These are phyloP conservation scores for Hemithea aestivaria DNA, from an alignment of 2,888 invertebrate genomes.

Conservation along the genomic window DNA sequence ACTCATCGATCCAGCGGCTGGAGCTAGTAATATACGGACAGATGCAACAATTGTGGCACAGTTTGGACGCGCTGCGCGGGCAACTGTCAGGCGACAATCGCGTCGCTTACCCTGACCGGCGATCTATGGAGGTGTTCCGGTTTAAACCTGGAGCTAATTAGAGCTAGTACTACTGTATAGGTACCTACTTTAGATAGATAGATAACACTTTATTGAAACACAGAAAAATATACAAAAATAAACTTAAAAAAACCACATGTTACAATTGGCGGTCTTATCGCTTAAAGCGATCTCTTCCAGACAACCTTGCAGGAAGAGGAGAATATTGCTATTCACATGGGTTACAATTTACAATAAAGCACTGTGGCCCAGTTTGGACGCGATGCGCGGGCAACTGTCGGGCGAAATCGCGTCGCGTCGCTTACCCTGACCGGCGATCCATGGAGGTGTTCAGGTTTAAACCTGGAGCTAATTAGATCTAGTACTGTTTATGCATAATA, in stretches of 20 bases:
- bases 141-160: slow-evolving; percentile 39
- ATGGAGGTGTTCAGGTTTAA: slow-evolving; percentile 45
- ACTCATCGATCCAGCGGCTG: slow-evolving; percentile 59
- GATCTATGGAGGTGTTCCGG: slow-evolving; percentile 44
- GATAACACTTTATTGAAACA: too few species aligned
- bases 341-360: too few species aligned
- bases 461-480: slow-evolving; percentile 31
- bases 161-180: too few species aligned
- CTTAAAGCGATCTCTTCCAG: too few species aligned
- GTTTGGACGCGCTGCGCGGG: slow-evolving; percentile 58
- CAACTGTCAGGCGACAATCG: slow-evolving; percentile 43
- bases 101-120: slow-evolving; percentile 47
- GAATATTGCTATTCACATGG: too few species aligned
- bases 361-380: slow-evolving; percentile 69
- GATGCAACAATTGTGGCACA: slow-evolving; percentile 74
- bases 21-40: slow-evolving; percentile 70
- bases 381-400: slow-evolving; percentile 53
- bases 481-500: too few species aligned
- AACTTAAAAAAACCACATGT: too few species aligned
- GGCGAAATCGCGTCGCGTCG: slow-evolving; percentile 29
- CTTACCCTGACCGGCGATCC: slow-evolving; percentile 53
- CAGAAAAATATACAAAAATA: too few species aligned
- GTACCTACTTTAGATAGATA: too few species aligned
- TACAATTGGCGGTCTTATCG: too few species aligned
- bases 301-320: too few species aligned